phyloP scores from a whole-genome alignment of 2,113 vertebrate species.

The Cettia cetti region DNA sequence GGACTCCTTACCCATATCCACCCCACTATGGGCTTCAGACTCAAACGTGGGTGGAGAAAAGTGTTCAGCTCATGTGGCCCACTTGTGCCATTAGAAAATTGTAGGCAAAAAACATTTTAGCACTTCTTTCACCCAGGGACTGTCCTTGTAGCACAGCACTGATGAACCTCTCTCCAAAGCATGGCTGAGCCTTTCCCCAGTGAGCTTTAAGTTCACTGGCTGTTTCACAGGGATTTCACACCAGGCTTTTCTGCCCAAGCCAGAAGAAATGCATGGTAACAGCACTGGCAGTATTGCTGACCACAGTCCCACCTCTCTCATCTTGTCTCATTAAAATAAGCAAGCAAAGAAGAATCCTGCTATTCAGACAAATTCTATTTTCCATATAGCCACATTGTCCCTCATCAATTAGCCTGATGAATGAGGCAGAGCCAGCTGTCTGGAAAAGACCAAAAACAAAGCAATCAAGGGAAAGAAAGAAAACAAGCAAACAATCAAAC shows the following conservation, averaged over 20 bases:
- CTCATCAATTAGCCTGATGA: constrained; percentile 33
- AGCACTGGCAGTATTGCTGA: background rate
- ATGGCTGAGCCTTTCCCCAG: background rate
- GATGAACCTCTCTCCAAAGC: background rate
- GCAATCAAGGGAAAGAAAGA: background rate
- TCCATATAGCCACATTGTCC: background rate
- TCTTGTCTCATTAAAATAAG: background rate
- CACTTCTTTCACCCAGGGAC: background rate
- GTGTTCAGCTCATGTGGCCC: background rate
- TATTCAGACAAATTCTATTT: constrained; percentile 17
- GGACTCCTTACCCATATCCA: background rate
- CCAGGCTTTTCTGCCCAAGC: background rate
- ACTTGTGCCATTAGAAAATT: background rate
- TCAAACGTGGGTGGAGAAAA: background rate
- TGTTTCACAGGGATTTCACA: background rate
- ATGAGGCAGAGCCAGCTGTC: constrained; percentile 21
- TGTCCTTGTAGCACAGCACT: background rate
- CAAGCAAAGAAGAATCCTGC: background rate
- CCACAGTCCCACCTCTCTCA: background rate
- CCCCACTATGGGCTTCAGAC: background rate
- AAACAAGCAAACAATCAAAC: background rate
- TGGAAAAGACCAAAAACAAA: constrained; percentile 21
- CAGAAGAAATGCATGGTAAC: background rate
- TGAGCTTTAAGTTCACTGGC: background rate
- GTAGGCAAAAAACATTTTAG: background rate